These are phyloP conservation scores for Epinephelus malabaricus DNA, from an alignment of 2,797 vertebrate species.

Conservation along the genomic window DNA sequence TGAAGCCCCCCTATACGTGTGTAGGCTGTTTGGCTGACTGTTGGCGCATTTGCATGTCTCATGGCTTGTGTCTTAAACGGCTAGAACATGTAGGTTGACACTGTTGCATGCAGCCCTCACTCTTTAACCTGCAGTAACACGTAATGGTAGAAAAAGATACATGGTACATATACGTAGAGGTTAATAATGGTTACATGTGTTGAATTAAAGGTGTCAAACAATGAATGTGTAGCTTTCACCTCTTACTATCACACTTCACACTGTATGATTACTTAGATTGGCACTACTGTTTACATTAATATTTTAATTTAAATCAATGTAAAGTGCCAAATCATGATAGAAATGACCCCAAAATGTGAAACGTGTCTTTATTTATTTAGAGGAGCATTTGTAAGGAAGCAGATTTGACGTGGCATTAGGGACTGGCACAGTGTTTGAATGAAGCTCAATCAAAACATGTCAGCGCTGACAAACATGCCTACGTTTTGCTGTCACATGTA, in stretches of 20 bases:
- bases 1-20: slow-evolving; percentile 24
- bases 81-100: background rate
- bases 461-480: background rate
- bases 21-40: background rate
- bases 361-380: background rate
- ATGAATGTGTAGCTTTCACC: background rate
- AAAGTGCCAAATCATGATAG: background rate
- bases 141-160: background rate
- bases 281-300: background rate
- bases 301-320: background rate
- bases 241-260: background rate
- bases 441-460: background rate
- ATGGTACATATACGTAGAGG: too few relatives aligned
- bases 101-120: background rate
- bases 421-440: background rate
- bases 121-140: background rate
- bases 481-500: background rate
- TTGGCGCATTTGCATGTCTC: slow-evolving; percentile 28
- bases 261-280: too few relatives aligned
- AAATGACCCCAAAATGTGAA: background rate
- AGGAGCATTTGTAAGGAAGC: background rate
- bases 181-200: background rate
- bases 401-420: background rate
- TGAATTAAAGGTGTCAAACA: too few relatives aligned
- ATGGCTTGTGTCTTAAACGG: slow-evolving; percentile 10